A percentile compares a stretch with the other conserved stretches of the same genome.
These are phyloP conservation scores for Philantomba maxwellii DNA, from an alignment of 2,113 vertebrate genomes.

Conservation along the genomic window DNA sequence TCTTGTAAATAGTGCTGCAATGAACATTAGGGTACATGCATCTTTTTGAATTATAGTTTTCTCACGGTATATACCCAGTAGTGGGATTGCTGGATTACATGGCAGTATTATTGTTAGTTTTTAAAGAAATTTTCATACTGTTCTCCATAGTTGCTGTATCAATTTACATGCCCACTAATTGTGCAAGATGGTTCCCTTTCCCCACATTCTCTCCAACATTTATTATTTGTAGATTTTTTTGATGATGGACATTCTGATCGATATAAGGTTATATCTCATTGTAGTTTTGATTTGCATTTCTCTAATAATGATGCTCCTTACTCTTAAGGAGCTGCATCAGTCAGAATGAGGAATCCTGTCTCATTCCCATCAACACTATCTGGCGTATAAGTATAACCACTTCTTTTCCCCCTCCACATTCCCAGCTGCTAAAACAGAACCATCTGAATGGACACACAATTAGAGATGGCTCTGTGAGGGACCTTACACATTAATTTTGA, in stretches of 20 bases:
- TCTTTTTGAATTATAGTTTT: background rate
- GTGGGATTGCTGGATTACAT: background rate
- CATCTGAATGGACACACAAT: background rate
- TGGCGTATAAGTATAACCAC: fast-evolving
- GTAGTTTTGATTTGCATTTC: background rate
- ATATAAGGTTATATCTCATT: background rate
- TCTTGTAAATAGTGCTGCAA: background rate
- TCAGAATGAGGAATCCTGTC: fast-evolving
- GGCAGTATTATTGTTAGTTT: background rate
- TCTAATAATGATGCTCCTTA: background rate
- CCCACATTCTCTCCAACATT: background rate
- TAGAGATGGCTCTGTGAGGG: fast-evolving
- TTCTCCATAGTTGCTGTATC: background rate
- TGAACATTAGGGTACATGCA: background rate
- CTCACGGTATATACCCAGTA: background rate
- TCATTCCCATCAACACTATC: fast-evolving
- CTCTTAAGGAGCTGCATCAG: fast-evolving
- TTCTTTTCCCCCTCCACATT: background rate
- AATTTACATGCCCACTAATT: background rate
- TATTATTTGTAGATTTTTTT: background rate
- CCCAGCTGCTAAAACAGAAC: background rate
- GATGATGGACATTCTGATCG: background rate
- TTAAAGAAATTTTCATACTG: background rate
- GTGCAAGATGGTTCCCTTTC: background rate
- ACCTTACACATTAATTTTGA: fast-evolving